Evolutionary conservation across 2,797 vertebrate genomes (phyloP).

Genomic region (Somateria mollissima): DNA sequence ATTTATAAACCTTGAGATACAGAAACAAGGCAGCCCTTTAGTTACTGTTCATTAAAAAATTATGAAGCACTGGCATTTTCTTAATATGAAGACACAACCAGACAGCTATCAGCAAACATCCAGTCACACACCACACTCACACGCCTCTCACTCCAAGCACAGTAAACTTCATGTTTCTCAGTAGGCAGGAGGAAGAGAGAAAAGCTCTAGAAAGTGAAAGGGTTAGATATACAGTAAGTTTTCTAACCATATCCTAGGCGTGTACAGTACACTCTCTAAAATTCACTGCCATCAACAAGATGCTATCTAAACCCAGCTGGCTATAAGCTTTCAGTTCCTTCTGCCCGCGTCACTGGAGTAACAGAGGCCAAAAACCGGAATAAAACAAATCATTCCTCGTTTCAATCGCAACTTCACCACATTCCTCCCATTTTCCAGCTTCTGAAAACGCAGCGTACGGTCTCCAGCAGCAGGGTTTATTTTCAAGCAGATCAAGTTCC

Average conservation of each 20-base stretch:
- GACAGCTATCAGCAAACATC: neutral
- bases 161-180: neutral
- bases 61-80: conserved; percentile 80
- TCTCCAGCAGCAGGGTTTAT: conserved; percentile 46
- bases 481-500: conserved; percentile 47
- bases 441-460: conserved; percentile 63
- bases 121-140: neutral
- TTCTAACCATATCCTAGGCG: neutral
- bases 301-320: neutral
- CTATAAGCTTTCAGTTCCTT: neutral
- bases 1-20: conserved; percentile 84
- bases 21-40: conserved; percentile 92
- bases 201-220: neutral
- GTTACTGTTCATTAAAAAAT: conserved; percentile 81
- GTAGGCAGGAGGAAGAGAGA: conserved; percentile 36
- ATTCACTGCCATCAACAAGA: neutral
- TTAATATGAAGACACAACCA: neutral
- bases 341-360: neutral
- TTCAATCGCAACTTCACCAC: conserved; percentile 4
- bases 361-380: neutral
- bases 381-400: neutral
- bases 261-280: neutral
- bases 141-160: neutral
- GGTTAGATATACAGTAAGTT: neutral
- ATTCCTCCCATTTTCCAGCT: conserved; percentile 47